phyloP scores from a whole-genome alignment of 1,140 invertebrate genomes.

The Pogonomyrmex californicus region DNA sequence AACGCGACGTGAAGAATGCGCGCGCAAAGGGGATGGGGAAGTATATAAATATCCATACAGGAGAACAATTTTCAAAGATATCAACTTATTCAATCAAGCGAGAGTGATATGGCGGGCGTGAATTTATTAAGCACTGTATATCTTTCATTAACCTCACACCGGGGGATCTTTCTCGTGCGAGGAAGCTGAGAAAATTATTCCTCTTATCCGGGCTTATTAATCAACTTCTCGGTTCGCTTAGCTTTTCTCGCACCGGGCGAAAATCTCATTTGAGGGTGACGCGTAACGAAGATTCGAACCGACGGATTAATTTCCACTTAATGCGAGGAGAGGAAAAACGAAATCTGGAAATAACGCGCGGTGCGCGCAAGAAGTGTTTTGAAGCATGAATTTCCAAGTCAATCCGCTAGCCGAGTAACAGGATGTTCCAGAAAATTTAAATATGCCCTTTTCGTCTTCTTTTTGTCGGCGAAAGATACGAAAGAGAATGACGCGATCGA shows the following conservation, averaged over 20 bases:
- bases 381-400: constrained; percentile 47
- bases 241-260: neutral
- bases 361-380: constrained; percentile 3
- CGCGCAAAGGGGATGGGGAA: no score
- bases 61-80: constrained; percentile 30
- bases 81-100: constrained; percentile 33
- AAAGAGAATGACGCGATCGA: constrained; percentile 27
- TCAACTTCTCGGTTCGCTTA: constrained; percentile 29
- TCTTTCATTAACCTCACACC: constrained; percentile 48
- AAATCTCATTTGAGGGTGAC: constrained; percentile 26
- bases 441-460: constrained; percentile 7
- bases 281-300: constrained; percentile 18
- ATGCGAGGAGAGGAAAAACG: neutral
- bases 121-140: constrained; percentile 50
- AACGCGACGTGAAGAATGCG: neutral
- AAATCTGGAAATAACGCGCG: constrained; percentile 4
- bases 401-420: constrained; percentile 42
- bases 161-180: neutral
- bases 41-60: neutral
- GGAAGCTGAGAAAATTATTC: constrained; percentile 46
- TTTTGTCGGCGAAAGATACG: neutral
- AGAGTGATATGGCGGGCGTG: constrained; percentile 13
- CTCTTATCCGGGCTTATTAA: constrained; percentile 54
- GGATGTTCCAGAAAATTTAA: constrained; percentile 57
- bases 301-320: constrained; percentile 56